Base-by-base conservation (phyloP, 2,888 invertebrate genomes). In the Hypomecis atomaria region DNA sequence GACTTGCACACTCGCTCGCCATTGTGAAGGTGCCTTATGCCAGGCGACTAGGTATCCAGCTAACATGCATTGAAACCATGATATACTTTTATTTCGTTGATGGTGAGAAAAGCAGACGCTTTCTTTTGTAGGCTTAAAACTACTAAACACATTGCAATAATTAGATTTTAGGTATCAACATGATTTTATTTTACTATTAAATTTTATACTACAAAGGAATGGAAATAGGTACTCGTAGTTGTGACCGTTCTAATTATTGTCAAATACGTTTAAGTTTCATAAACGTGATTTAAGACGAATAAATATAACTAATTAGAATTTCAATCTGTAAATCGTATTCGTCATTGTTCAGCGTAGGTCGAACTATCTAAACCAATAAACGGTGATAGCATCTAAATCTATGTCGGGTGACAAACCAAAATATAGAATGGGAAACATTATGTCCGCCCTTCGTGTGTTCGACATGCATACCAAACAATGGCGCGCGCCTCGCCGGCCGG, bases 401-500 rank as follows among this genome's bases (percentile, higher is more conserved):
- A 73, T 76, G 77, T 75, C 68, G 69, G 76, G 79, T 79, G 78
- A 82, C 79, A 81, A 70, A 76, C 67, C 79, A 82, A 83, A 79
- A 82, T 77, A 74, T 75, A 77, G 76, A 79, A 83, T 80, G 79
- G 74, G 77, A 76, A 77, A 77, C 71, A 71, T 78, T 77, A 75
- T 78, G 82, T 78, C 79, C 79, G 77, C 74, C 73, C 78, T 74
- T 69, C 73, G 81, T 78, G 82, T 83, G 84, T 85, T 84, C 80
- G 81, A 85, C 84, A 84, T 78, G 83, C 81, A 84, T 84, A 79
- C 70, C 78, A 83, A 88, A 89, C 90, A 89, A 87, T 87, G 82
- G 85, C 81, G 82, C 79, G 82, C 82, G 85, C 81, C 79, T 83
- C 80, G 81, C 75, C 82, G 80, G 79, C 77, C 81, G 34, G 10